Evolutionary conservation across 2,797 vertebrate genomes (phyloP).

Genomic region (Eremophila alpestris): DNA sequence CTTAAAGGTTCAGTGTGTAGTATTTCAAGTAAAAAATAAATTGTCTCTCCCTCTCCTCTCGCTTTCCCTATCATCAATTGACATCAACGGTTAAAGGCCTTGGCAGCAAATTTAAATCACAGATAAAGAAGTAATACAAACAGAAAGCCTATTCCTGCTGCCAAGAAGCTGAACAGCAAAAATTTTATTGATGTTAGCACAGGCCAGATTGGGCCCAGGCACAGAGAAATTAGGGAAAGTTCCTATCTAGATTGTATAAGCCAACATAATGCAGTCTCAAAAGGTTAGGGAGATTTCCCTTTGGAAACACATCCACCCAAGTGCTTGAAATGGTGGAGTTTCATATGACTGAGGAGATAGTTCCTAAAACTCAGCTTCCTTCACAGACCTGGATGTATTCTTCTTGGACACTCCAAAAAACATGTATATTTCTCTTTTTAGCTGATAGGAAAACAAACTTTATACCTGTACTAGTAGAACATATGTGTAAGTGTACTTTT

Average conservation of each 20-base stretch:
- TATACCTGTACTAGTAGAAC: neutral
- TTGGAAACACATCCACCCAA: neutral
- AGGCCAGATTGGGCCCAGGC: neutral
- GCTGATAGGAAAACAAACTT: neutral
- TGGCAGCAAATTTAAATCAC: slow-evolving; percentile 10
- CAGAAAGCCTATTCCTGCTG: slow-evolving; percentile 24
- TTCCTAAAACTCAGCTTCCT: neutral
- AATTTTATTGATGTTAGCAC: neutral
- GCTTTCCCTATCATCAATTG: neutral
- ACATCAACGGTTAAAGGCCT: neutral
- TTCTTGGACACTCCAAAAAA: neutral
- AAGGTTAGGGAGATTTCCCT: neutral
- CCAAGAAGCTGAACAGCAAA: slow-evolving; percentile 10
- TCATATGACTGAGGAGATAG: neutral
- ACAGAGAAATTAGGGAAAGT: neutral
- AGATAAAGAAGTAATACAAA: slow-evolving; percentile 24
- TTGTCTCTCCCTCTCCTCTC: neutral
- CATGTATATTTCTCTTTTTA: neutral
- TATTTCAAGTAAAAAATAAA: neutral
- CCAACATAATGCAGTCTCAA: neutral
- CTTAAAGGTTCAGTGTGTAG: neutral
- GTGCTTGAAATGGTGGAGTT: neutral
- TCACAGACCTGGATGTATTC: neutral
- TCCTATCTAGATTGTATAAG: neutral
- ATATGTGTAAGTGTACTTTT: neutral